These are phyloP conservation scores for Bovichtus variegatus DNA, from an alignment of 2,797 vertebrate species.

Conservation along the genomic window DNA sequence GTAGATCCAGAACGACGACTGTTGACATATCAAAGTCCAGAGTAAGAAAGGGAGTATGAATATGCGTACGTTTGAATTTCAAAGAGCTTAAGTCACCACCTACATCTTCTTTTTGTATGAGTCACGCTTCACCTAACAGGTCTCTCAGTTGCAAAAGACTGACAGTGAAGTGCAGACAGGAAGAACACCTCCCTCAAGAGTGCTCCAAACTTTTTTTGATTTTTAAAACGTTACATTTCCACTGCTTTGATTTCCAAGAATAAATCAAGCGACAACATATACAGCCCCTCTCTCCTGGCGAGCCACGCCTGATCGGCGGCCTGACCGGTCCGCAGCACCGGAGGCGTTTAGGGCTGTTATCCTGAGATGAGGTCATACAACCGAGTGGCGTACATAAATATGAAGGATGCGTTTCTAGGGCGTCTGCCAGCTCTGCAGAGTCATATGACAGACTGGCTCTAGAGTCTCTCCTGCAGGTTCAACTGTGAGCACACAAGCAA, in stretches of 20 bases:
- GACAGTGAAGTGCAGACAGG: conserved; percentile 5
- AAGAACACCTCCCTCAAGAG: neutral
- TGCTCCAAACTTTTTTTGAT: neutral
- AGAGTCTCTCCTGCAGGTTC: neutral
- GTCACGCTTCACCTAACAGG: conserved; percentile 59
- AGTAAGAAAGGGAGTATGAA: neutral
- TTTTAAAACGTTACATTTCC: neutral
- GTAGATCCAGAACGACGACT: neutral
- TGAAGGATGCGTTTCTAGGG: conserved; percentile 26
- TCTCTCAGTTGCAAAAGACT: conserved; percentile 5
- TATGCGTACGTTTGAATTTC: conserved; percentile 25
- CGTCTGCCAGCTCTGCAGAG: conserved; percentile 14
- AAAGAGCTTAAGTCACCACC: conserved; percentile 20
- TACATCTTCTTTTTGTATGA: conserved; percentile 32
- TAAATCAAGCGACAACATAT: neutral
- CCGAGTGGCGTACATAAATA: neutral
- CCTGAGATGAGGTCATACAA: conserved; percentile 45
- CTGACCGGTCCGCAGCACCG: neutral
- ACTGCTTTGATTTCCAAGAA: neutral
- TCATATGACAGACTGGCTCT: conserved; percentile 26
- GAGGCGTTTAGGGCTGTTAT: conserved; percentile 26
- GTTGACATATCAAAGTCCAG: conserved; percentile 61
- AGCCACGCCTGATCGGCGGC: neutral
- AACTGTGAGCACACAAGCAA: neutral
- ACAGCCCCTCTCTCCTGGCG: neutral